Evolutionary conservation across 2,888 invertebrate species (phyloP).

Genomic region (Azorinus chamasolen): DNA sequence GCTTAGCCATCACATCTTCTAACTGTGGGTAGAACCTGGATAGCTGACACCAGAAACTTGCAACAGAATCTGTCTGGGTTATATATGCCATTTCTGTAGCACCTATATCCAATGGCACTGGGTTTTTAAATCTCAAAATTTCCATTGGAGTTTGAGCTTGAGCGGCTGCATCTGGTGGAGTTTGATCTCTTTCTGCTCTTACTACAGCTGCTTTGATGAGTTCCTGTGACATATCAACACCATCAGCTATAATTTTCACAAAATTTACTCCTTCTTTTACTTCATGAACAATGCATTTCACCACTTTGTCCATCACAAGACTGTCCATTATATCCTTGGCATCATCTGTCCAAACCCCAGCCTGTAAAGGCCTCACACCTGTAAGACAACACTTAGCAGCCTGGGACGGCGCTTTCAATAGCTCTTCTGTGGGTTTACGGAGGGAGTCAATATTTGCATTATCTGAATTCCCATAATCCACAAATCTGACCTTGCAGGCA

Average conservation of each 20-base stretch:
- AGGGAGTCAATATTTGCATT: conserved; percentile 63
- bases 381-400: conserved; percentile 73
- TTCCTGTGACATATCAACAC: conserved; percentile 69
- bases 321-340: conserved; percentile 75
- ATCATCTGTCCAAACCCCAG: conserved; percentile 68
- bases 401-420: conserved; percentile 64
- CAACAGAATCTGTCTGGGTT: conserved; percentile 70
- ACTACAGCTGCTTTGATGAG: conserved; percentile 72
- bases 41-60: conserved; percentile 77
- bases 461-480: conserved; percentile 83
- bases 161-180: conserved; percentile 9
- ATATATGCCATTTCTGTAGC: conserved; percentile 62
- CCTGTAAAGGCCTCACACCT: conserved; percentile 67
- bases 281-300: conserved; percentile 66
- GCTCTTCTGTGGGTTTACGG: conserved; percentile 57
- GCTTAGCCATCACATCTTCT: conserved; percentile 69
- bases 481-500: conserved; percentile 70
- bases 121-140: conserved; percentile 26
- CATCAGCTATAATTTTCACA: conserved; percentile 65
- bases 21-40: conserved; percentile 50
- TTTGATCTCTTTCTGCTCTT: conserved; percentile 45
- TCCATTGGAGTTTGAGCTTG: background rate
- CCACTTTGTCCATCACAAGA: conserved; percentile 71
- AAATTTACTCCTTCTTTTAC: conserved; percentile 46
- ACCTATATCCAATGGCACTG: conserved; percentile 31